These are phyloP conservation scores for Cyprinodon tularosa DNA, from an alignment of 2,113 vertebrate species.

Conservation along the genomic window DNA sequence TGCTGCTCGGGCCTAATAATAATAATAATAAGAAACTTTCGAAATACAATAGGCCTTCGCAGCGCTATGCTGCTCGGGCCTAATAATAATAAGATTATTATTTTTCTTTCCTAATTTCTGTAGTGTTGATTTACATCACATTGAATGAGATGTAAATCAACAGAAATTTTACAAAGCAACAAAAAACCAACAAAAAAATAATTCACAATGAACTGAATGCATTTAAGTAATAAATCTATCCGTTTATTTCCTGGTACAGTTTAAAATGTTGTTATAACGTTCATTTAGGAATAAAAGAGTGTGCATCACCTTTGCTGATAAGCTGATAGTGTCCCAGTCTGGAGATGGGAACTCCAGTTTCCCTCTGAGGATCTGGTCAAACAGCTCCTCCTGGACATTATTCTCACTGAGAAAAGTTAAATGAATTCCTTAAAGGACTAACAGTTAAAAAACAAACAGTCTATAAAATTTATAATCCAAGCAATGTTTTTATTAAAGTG, in stretches of 20 bases:
- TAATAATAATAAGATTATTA: too few relatives aligned
- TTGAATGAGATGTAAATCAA: too few relatives aligned
- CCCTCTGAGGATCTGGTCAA: slow-evolving; percentile 96
- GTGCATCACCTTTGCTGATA: slow-evolving; percentile 85
- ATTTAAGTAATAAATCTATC: too few relatives aligned
- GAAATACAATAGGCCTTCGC: too few relatives aligned
- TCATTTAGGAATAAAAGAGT: not conserved
- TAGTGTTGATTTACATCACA: too few relatives aligned
- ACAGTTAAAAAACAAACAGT: not conserved
- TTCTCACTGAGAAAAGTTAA: slow-evolving; percentile 84
- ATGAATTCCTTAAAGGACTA: not conserved
- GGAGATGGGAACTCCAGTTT: slow-evolving; percentile 96
- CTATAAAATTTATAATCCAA: not conserved
- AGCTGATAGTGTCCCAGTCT: slow-evolving; percentile 96
- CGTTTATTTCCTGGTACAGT: not conserved
- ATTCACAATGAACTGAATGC: not conserved
- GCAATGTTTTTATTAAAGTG: not conserved
- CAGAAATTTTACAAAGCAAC: too few relatives aligned
- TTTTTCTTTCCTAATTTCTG: too few relatives aligned
- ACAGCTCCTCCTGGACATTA: slow-evolving; percentile 96
- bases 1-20: too few relatives aligned
- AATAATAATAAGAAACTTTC: too few relatives aligned
- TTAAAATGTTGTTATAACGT: not conserved
- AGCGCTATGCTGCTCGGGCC: too few relatives aligned
- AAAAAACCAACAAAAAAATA: too few relatives aligned